phyloP scores from a whole-genome alignment of 2,113 vertebrate species.

The Siniperca chuatsi region DNA sequence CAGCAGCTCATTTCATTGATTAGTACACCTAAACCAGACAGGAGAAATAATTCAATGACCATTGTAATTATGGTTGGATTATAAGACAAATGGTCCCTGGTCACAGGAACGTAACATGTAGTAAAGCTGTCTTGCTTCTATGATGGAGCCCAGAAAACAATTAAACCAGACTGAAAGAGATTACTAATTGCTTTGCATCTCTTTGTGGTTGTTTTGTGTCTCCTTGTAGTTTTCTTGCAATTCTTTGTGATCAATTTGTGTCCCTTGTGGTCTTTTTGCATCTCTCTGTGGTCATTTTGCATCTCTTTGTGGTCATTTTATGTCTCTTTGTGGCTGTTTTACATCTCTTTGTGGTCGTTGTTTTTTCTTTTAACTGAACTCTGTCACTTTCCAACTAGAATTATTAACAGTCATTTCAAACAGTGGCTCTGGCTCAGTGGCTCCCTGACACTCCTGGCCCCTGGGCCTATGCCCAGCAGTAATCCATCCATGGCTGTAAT shows the following conservation, averaged over 20 bases:
- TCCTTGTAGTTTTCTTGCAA: background rate
- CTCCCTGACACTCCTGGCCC: background rate
- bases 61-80: background rate
- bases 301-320: background rate
- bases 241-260: background rate
- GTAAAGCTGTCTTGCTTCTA: too few relatives aligned
- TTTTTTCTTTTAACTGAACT: background rate
- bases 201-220: background rate
- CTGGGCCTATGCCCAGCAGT: background rate
- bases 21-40: background rate
- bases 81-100: background rate
- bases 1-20: constrained; percentile 36
- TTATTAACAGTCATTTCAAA: background rate
- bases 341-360: background rate
- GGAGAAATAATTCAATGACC: constrained; percentile 18
- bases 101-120: background rate
- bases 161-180: background rate
- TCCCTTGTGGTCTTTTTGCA: background rate
- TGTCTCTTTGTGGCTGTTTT: background rate
- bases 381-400: background rate
- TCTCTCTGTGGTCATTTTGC: background rate
- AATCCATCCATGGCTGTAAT: background rate
- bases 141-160: too few relatives aligned
- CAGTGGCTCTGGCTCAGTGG: background rate
- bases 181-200: background rate